Conservation (phyloP, 2,888 invertebrate genomes). For the Plemyria rubiginata region DNA sequence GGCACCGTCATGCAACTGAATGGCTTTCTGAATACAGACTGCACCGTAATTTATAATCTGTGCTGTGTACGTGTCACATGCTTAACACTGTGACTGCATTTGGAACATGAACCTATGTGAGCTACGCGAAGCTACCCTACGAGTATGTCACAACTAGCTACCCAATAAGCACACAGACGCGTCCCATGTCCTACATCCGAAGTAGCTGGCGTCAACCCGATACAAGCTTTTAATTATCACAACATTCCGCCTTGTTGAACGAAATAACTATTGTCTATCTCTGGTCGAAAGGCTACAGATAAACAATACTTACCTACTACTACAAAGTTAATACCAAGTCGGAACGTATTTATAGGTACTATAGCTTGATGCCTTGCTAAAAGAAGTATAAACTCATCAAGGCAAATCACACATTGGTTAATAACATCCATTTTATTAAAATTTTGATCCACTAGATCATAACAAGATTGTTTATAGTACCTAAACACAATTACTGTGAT, state of each 20-base stretch:
- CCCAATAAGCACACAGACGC: conserved; percentile 69
- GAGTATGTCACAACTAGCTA: conserved; percentile 57
- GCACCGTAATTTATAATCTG: conserved; percentile 43
- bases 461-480: no score
- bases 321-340: not conserved
- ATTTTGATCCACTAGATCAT: not conserved
- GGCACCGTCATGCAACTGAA: conserved; percentile 61
- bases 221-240: conserved; percentile 35
- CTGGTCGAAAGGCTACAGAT: not conserved
- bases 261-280: not conserved
- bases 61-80: conserved; percentile 55
- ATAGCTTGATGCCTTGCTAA: not conserved
- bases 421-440: not conserved
- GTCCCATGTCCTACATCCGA: conserved; percentile 56
- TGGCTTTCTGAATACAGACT: conserved; percentile 70
- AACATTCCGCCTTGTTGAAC: not conserved
- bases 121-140: conserved; percentile 70
- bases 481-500: not conserved
- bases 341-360: not conserved
- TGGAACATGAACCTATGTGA: conserved; percentile 61
- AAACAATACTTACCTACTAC: not conserved
- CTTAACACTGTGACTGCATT: conserved; percentile 74
- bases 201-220: conserved; percentile 36
- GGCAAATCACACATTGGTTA: not conserved
- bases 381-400: not conserved